These are phyloP conservation scores for Vulpes ferrilata DNA, from an alignment of 2,113 vertebrate genomes.

Conservation along the genomic window DNA sequence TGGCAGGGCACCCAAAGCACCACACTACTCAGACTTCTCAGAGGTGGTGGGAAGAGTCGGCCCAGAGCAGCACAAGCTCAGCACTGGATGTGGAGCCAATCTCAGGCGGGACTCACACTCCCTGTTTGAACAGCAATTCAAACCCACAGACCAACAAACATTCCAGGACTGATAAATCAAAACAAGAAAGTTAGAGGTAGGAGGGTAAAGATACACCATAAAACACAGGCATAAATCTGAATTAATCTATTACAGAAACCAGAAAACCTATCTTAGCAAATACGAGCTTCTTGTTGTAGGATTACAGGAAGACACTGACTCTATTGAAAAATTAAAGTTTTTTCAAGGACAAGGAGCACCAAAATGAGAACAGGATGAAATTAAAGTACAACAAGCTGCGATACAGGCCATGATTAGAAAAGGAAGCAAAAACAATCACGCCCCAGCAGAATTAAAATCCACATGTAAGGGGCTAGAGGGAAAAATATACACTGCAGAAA, in stretches of 20 bases:
- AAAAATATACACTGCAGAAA: background rate
- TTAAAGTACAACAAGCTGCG: constrained; percentile 10
- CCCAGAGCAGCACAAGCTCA: background rate
- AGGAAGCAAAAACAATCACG: background rate
- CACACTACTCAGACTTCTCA: background rate
- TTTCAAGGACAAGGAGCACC: constrained; percentile 38
- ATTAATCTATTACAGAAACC: constrained; percentile 24
- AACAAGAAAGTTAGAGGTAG: background rate
- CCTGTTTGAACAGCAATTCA: background rate
- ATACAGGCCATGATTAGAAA: background rate
- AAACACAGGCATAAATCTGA: background rate
- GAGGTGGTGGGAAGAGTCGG: background rate
- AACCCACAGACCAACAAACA: background rate
- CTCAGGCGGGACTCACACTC: no score
- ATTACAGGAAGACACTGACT: background rate
- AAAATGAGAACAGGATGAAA: constrained; percentile 54
- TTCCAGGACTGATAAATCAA: background rate
- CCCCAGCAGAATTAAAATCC: background rate
- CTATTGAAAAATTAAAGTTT: constrained; percentile 46
- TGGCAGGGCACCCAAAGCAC: background rate
- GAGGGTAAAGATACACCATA: background rate
- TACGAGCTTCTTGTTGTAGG: background rate
- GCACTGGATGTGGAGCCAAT: background rate
- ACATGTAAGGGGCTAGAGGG: background rate
- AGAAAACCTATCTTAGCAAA: constrained; percentile 11